phyloP scores from a whole-genome alignment of 1,140 invertebrate genomes.

The Camponotus pennsylvanicus region DNA sequence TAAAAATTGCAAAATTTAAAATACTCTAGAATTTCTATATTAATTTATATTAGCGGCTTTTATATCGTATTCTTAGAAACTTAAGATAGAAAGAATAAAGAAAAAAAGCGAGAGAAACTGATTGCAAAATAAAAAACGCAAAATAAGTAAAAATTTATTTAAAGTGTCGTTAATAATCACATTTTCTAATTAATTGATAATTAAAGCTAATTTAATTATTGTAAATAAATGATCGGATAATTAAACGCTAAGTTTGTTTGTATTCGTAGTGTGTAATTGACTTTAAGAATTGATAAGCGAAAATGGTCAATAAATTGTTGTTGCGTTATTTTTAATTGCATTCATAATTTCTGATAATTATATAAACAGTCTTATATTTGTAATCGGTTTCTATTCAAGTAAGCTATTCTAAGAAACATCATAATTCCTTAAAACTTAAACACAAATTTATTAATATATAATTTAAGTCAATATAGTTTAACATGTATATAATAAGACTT shows the following conservation, averaged over 20 bases:
- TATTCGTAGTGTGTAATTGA: conserved; percentile 54
- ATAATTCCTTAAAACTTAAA: not conserved
- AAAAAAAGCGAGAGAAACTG: not conserved
- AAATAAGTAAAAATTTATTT: not conserved
- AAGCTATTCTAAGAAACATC: not conserved
- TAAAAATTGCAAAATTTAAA: not conserved
- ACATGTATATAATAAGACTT: not conserved
- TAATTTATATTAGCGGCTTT: not conserved
- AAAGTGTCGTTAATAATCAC: conserved; percentile 26
- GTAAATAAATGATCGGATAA: conserved; percentile 61
- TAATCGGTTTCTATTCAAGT: conserved; percentile 6
- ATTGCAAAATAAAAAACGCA: not conserved
- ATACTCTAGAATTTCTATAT: not conserved
- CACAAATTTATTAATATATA: not conserved
- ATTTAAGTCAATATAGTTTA: conserved; percentile 16
- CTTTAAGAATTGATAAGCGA: conserved; percentile 43
- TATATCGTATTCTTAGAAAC: conserved; percentile 17
- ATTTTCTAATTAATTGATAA: conserved; percentile 28
- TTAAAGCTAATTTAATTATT: conserved; percentile 51
- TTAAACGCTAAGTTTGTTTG: conserved; percentile 39
- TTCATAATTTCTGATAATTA: not conserved
- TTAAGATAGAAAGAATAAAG: not conserved
- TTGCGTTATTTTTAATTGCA: conserved; percentile 44
- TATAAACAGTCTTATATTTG: not conserved
- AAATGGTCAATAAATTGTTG: conserved; percentile 66